A percentile compares a stretch with the other conserved stretches of the same genome.
Conservation (phyloP, 2,113 vertebrate genomes). For the Gambusia holbrooki region DNA sequence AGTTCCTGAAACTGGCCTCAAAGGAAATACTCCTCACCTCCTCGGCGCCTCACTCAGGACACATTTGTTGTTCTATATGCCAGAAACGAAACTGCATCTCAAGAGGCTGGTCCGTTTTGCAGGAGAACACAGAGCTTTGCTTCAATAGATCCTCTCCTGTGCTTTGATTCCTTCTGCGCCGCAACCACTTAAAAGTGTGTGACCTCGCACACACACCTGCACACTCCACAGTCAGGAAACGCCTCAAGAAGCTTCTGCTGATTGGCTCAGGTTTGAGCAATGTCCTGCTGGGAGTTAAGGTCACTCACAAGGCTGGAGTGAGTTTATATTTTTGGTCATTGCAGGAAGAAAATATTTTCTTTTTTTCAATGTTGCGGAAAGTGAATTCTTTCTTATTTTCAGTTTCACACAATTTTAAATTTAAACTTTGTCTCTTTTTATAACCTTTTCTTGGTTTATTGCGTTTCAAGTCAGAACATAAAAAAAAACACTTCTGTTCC, state of each 20-base stretch:
- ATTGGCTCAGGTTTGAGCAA: slow-evolving; percentile 59
- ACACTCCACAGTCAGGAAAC: slow-evolving; percentile 29
- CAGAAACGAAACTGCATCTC: slow-evolving; percentile 16
- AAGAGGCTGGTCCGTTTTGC: slow-evolving; percentile 3
- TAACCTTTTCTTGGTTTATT: slow-evolving; percentile 36
- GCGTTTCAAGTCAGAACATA: slow-evolving; percentile 25
- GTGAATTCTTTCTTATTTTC: background rate
- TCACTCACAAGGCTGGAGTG: slow-evolving; percentile 1
- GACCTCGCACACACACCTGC: slow-evolving; percentile 20
- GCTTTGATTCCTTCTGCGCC: slow-evolving; percentile 51
- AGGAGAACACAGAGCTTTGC: slow-evolving; percentile 7
- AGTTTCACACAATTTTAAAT: background rate
- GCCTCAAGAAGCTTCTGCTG: slow-evolving; percentile 48
- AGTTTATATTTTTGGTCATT: slow-evolving; percentile 45
- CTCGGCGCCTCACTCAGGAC: slow-evolving; percentile 8
- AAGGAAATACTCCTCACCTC: slow-evolving; percentile 14
- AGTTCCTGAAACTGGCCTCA: slow-evolving; percentile 36
- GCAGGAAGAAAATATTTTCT: slow-evolving; percentile 14
- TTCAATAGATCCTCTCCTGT: slow-evolving; percentile 43
- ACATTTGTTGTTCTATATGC: slow-evolving; percentile 27
- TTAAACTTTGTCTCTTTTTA: slow-evolving; percentile 7
- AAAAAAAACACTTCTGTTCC: slow-evolving; percentile 46
- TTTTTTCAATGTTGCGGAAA: slow-evolving; percentile 10
- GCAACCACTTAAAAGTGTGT: slow-evolving; percentile 14
- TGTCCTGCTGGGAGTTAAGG: slow-evolving; percentile 58